Percentiles rank a stretch among this genome's conserved stretches.
These are phyloP conservation scores for Cyanoramphus novaezelandiae DNA, from an alignment of 2,113 vertebrate species.

Conservation along the genomic window DNA sequence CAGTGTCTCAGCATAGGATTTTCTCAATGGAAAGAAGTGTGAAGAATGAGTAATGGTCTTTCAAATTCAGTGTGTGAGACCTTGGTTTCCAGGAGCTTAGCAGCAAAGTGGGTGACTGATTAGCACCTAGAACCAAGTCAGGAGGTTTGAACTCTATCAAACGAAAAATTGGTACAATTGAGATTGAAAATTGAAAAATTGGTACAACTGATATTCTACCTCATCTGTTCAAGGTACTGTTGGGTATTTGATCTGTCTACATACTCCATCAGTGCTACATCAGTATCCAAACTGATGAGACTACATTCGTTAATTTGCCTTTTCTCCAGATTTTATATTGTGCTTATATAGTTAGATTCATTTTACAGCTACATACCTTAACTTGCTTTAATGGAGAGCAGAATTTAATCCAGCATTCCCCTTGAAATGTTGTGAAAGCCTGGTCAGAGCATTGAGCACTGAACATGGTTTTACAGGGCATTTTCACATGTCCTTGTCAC, in stretches of 20 bases:
- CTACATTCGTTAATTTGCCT: background rate
- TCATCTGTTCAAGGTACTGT: background rate
- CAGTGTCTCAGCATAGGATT: background rate
- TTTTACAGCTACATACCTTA: background rate
- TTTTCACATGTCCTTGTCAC: constrained; percentile 9
- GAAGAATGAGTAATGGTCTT: background rate
- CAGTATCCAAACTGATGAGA: background rate
- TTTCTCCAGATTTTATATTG: background rate
- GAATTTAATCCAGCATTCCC: background rate
- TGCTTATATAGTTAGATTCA: background rate
- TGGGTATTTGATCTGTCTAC: background rate
- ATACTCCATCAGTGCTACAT: background rate
- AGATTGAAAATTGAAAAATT: background rate
- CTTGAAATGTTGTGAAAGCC: background rate
- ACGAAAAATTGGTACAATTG: background rate
- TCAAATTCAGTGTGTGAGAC: background rate
- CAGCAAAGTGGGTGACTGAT: background rate
- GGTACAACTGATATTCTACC: background rate
- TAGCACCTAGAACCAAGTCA: background rate
- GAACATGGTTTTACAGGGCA: constrained; percentile 1
- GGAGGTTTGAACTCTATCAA: background rate
- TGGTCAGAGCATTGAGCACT: background rate
- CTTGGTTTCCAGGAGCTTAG: background rate
- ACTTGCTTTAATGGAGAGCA: background rate
- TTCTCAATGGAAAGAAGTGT: background rate